Base-by-base conservation (phyloP, 2,113 vertebrate species). In the Dipodomys stephensi region DNA sequence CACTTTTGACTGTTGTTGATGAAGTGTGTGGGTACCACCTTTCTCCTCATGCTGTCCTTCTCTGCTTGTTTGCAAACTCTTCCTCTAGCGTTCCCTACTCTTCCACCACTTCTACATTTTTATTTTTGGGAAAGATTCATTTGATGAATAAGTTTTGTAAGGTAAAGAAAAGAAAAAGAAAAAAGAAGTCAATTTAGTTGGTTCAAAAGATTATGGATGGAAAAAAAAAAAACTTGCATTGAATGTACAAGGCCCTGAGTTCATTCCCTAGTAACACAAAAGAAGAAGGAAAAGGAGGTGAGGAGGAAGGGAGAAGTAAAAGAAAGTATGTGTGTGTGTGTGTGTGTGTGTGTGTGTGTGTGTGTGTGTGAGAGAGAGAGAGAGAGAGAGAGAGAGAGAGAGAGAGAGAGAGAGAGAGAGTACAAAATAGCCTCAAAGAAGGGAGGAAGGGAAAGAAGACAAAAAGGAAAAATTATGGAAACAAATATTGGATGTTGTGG, bases 1-100 rank as follows among this genome's bases (percentile, higher is more conserved):
- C 12, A 19, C 2, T 4, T 25, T 25, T n/a, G 73, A 46, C 44
- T 8, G 2, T 39, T 39, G 11, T 22, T 16, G 0, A 6, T 1
- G 3, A 39, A 27, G n/a, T 39, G 7, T 2, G n/a, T 6, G 18
- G 35, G 20, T 18, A 16, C 35, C 30, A 57, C 15, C 25, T 6
- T 46, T 64, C 46, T 53, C 7, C 35, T 46, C 9, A 4, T 30
- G 35, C 13, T 73, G 35, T 8, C 28, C 10, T 53, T 39, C 35
- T 39, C 35, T 39, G 35, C 35, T 39, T 53, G 6, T 3, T 0
- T 44, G 62, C 49, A 7, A 11, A 19, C 60, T 12, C 15, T 79
- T 22, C 30, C 8, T 15, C 22, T 25, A 20, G 9, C 4, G 1
- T 30, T 23, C 25, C 57, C 28, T 9, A 10, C 6, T 28, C 4